Base-by-base conservation (phyloP, 1,140 invertebrate genomes). In the Muscidifurax raptorellus region DNA sequence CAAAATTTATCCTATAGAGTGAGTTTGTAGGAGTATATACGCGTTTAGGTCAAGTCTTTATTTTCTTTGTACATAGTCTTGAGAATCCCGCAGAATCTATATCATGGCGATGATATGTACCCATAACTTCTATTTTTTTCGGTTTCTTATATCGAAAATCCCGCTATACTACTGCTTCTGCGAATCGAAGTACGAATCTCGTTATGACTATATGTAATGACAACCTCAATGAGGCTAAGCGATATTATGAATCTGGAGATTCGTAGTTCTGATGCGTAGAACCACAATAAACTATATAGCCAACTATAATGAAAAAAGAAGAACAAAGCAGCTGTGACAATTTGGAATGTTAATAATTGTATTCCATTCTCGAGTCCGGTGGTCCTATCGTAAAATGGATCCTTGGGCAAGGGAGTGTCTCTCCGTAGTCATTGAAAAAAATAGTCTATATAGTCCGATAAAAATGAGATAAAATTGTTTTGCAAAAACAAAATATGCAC, bases 401-500 rank as follows among this genome's bases (percentile, higher is more conserved):
- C 36, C 7, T 44, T 2, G 0, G 40, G 30, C 32, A 7, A 66
- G 28, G 66, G 59, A 85, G 30, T 81, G 64, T 81, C 40, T 81
- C 64, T 84, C 30, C 44, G 28, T 85, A 85, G 83, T 85, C 83
- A 85, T 81, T 78, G 40, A 86, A 84, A 85, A 75, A 81, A 86
- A 84, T 82, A 85, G 78, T 82, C 71, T 82, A 82, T 85, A 82
- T 77, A 71, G 74, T 82, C 64, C 7, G 40, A 85, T 22, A 66
- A 77, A 59, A 76, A 40, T 27, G 71, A 83, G 44, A 83, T 86
- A 86, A 89, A 88, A 89, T 89, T 89, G 88, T 90, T 89, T 90
- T 89, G 83, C 86, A 86, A 84, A 87, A 91, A 87, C 87, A 89
- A 90, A 88, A 88, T 87, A 84, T 86, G 82, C 86, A 89, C 80